Evolutionary conservation across 2,113 vertebrate genomes (phyloP).

Genomic region (Pygoscelis adeliae): DNA sequence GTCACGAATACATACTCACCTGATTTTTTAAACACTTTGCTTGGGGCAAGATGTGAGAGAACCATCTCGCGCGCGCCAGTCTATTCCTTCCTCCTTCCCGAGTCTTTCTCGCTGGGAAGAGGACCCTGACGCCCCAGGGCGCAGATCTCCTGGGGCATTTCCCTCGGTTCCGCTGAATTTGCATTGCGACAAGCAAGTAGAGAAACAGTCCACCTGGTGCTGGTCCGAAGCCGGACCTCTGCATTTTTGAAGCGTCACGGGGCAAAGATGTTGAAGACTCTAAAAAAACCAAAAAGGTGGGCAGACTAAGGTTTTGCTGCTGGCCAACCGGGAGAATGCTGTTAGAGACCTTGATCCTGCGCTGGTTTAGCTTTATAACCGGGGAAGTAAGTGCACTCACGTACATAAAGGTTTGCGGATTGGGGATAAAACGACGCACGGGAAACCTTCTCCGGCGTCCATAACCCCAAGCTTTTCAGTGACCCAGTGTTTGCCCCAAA

Average conservation of each 20-base stretch:
- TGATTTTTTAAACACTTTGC: conserved; percentile 1
- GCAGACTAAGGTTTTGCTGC: neutral
- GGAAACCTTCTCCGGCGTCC: neutral
- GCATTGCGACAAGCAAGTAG: neutral
- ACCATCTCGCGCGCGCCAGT: neutral
- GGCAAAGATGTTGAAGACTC: neutral
- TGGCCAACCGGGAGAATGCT: neutral
- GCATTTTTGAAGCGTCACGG: neutral
- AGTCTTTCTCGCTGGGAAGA: neutral
- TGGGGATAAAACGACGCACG: neutral
- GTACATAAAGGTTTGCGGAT: neutral
- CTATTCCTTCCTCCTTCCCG: neutral
- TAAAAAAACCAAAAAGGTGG: neutral
- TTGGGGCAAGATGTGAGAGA: neutral
- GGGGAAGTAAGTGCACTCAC: neutral
- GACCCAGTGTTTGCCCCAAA: neutral
- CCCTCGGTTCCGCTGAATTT: neutral
- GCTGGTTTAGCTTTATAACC: neutral
- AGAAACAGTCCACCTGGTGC: neutral
- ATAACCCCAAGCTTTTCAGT: neutral
- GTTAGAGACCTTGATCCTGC: neutral
- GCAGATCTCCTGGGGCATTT: neutral
- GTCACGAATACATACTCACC: neutral
- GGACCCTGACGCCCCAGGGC: neutral
- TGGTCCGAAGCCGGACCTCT: neutral